These are phyloP conservation scores for Epizoanthus scotinus DNA, from an alignment of 92 coral and sea anemone species.

Conservation along the genomic window DNA sequence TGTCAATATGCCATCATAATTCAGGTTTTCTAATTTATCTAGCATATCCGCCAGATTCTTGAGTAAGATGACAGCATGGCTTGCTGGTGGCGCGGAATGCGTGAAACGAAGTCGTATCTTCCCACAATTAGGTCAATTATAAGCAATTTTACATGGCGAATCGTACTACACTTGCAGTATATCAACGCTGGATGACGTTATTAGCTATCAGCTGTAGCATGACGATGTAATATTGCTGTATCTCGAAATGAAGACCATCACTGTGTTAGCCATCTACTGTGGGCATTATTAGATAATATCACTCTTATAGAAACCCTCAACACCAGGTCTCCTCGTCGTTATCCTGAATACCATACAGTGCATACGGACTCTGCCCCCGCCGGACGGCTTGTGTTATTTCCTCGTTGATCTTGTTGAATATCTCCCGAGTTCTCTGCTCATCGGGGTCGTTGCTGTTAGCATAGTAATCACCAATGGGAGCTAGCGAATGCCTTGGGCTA, in stretches of 20 bases:
- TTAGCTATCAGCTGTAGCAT: background rate
- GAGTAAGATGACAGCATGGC: too few relatives aligned
- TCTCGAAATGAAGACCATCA: constrained; percentile 3
- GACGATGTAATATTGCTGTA: background rate
- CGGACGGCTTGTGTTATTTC: constrained; percentile 88
- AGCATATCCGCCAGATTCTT: too few relatives aligned
- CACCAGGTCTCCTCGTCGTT: constrained; percentile 99
- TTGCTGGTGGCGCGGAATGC: too few relatives aligned
- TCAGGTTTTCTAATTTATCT: too few relatives aligned
- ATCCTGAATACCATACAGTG: constrained; percentile 89
- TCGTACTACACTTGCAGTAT: constrained; percentile 2
- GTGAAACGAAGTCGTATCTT: background rate
- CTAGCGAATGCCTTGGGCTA: constrained; percentile 88
- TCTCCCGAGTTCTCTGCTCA: constrained; percentile 74
- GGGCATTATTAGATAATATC: background rate
- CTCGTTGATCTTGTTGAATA: constrained; percentile 82
- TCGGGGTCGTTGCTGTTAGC: constrained; percentile 54
- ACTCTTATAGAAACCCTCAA: constrained; percentile 27
- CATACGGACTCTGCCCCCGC: constrained; percentile 93
- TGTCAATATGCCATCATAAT: too few relatives aligned
- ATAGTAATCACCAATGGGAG: constrained; percentile 69
- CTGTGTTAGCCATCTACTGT: background rate
- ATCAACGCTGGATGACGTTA: background rate
- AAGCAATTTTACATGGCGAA: background rate
- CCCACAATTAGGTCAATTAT: background rate